Evolutionary conservation across 2,797 vertebrate species (phyloP), one percentile per base, ranked within the genome.

Genomic region (Craterocephalus amniculus): DNA sequence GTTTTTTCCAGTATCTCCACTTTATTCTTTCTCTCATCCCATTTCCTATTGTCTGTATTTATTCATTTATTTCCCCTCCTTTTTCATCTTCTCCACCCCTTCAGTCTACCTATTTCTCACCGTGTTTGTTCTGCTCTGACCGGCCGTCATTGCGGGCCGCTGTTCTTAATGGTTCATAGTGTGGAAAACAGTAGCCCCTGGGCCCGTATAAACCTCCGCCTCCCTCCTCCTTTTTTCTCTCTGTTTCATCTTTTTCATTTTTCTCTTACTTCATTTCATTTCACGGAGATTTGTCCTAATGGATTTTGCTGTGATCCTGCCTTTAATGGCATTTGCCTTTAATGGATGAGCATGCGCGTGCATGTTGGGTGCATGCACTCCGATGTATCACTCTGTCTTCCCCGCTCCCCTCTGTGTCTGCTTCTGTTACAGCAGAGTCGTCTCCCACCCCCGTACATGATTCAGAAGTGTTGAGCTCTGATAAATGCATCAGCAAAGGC

Each of bases 221-320:
- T 72, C 69, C 34, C 20, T 12, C 63, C 38, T 49, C 18, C 24
- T 72, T 60, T 65, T 67, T 67, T 76, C 35, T 35, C 27, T 26
- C 51, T 67, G 88, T 90, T 89, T 85, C 83, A 81, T 78, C 51
- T 57, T 70, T 88, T 87, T 81, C 79, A 81, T 88, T 83, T 89
- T 81, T 78, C 70, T 87, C 90, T 87, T 80, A 87, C 81, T 88
- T 90, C 80, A 90, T 90, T 92, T 91, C 87, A 91, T 91, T 92
- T 92, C 88, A 90, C 73, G 60, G 87, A 84, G 87, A 88, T 91
- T 91, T 90, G 84, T 89, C 87, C 80, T 91, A 91, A 93, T 91
- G 90, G 88, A 89, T 92, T 91, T 90, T 59, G 58, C 84, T 81
- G 72, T 79, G 80, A 91, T 90, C 79, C 83, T 72, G 67, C 80